Percentiles rank a stretch among this genome's conserved stretches.
phyloP scores from a whole-genome alignment of 30 jellyfish, hydroid and myxozoan genomes.

The Aurelia sp. region DNA sequence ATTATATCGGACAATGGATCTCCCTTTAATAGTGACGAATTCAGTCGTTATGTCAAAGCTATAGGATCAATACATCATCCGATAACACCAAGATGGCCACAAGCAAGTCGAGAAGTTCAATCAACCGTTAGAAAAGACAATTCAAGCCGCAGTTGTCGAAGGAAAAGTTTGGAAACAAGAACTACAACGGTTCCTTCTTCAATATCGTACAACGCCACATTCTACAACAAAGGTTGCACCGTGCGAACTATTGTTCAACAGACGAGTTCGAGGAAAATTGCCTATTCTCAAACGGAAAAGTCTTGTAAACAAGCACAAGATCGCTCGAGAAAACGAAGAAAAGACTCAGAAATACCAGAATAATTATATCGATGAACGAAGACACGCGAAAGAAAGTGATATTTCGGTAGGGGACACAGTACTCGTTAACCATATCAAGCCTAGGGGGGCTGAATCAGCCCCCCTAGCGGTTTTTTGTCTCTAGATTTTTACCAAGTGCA shows the following conservation, averaged over 20 bases:
- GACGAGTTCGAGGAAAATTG: constrained; percentile 33
- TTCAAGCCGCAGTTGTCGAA: constrained; percentile 48
- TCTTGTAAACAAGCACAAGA: constrained; percentile 36
- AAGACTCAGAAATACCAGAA: constrained; percentile 46
- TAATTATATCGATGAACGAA: background rate
- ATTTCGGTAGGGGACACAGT: constrained; percentile 21
- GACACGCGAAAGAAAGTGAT: constrained; percentile 21
- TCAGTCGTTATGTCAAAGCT: background rate
- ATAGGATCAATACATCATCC: constrained; percentile 32
- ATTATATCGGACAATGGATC: constrained; percentile 40
- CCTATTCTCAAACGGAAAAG: constrained; percentile 16
- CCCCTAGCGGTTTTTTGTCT: no score
- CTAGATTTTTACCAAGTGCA: no score
- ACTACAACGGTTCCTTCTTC: constrained; percentile 54
- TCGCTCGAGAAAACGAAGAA: constrained; percentile 47
- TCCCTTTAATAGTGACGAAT: constrained; percentile 24
- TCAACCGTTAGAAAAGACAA: constrained; percentile 43
- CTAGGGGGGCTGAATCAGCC: no score
- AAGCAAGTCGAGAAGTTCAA: constrained; percentile 38
- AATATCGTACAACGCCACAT: constrained; percentile 65
- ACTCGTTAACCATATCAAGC: no score
- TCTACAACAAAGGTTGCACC: constrained; percentile 52
- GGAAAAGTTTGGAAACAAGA: constrained; percentile 73
- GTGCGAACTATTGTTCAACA: constrained; percentile 21
- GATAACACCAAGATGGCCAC: constrained; percentile 48